These are phyloP conservation scores for Labrus mixtus DNA, from an alignment of 2,113 vertebrate genomes.

Conservation along the genomic window DNA sequence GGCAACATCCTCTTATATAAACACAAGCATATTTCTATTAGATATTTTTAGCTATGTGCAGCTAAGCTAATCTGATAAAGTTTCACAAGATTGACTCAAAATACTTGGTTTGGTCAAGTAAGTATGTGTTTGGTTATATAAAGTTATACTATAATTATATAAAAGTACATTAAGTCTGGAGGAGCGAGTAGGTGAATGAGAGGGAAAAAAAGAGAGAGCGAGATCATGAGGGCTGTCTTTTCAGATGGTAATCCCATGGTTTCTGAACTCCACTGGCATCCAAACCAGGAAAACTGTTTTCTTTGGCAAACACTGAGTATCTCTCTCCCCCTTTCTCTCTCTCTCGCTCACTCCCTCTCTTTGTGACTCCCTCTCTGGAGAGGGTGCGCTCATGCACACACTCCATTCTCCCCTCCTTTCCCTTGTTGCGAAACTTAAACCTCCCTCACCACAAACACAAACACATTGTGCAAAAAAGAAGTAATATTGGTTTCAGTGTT, in stretches of 20 bases:
- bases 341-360: background rate
- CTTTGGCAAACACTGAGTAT: constrained; percentile 69
- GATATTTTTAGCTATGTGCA: constrained; percentile 64
- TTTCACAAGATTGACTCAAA: constrained; percentile 40
- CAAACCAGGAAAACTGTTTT: constrained; percentile 75
- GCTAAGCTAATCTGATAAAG: constrained; percentile 61
- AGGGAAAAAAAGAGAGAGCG: constrained; percentile 15
- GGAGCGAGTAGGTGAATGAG: constrained; percentile 42
- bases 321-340: constrained; percentile 32
- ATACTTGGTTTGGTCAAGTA: constrained; percentile 44
- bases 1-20: constrained; percentile 30
- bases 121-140: constrained; percentile 68
- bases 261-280: constrained; percentile 71
- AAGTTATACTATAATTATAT: too few species aligned
- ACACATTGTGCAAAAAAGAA: constrained; percentile 57
- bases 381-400: constrained; percentile 37
- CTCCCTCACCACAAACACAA: constrained; percentile 48
- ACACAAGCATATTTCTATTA: constrained; percentile 41
- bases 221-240: constrained; percentile 58
- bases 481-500: background rate
- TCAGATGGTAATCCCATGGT: constrained; percentile 79
- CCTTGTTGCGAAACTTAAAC: constrained; percentile 52
- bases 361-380: constrained; percentile 43
- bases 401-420: constrained; percentile 27
- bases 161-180: constrained; percentile 35